Conservation (phyloP, 1,140 invertebrate species). For the Drosophila gunungcola region DNA sequence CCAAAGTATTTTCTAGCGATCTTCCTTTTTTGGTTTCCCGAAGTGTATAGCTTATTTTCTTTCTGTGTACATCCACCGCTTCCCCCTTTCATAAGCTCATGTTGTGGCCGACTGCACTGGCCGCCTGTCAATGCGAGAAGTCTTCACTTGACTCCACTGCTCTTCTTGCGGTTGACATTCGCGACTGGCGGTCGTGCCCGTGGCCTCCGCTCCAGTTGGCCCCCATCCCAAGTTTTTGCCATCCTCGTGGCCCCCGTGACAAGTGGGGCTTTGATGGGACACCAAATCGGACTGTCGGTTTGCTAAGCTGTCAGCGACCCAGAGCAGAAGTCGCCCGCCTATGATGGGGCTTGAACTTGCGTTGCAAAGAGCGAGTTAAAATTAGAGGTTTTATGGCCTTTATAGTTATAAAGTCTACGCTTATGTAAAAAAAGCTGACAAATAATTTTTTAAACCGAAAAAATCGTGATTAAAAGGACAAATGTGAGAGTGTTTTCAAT, state of each 20-base stretch:
- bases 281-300: slow-evolving; percentile 15
- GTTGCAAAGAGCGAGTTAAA: neutral
- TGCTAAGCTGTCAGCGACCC: slow-evolving; percentile 5
- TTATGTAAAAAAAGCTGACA: no score
- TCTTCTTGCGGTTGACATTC: slow-evolving; percentile 66
- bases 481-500: no score
- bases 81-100: neutral
- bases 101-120: slow-evolving; percentile 43
- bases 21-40: no score
- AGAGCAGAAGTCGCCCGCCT: neutral
- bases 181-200: slow-evolving; percentile 43
- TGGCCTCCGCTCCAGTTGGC: slow-evolving; percentile 26
- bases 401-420: neutral
- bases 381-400: neutral
- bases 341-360: slow-evolving; percentile 6
- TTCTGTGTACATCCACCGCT: neutral
- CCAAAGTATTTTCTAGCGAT: no score
- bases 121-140: slow-evolving; percentile 65
- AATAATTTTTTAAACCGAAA: no score
- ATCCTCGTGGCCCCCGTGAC: slow-evolving; percentile 15
- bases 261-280: slow-evolving; percentile 37
- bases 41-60: neutral
- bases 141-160: slow-evolving; percentile 51
- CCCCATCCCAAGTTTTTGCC: neutral
- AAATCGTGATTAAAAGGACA: no score